Conservation (phyloP, 2,113 vertebrate genomes). For the Ellobius talpinus region DNA sequence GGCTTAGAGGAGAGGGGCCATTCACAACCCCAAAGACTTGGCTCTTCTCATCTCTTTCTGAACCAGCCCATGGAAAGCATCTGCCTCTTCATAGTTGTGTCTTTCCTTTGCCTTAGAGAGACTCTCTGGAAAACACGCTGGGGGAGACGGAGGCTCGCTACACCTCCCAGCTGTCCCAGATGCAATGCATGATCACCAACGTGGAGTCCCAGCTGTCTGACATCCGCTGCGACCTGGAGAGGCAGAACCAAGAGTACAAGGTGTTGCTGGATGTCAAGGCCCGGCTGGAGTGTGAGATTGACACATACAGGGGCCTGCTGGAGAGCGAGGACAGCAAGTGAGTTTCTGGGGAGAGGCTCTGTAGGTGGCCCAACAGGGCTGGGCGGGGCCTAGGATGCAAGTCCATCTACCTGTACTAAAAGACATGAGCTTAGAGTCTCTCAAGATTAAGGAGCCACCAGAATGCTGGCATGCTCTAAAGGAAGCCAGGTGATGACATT, state of each 20-base stretch:
- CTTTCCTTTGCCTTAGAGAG: constrained; percentile 86
- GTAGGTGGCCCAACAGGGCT: accelerated
- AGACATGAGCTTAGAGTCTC: neutral
- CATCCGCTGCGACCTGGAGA: constrained; percentile 85
- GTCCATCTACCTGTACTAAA: neutral
- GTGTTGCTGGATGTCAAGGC: constrained; percentile 81
- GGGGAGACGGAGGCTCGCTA: constrained; percentile 89
- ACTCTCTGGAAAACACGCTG: constrained; percentile 88
- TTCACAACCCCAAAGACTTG: neutral
- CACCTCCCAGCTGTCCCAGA: constrained; percentile 82
- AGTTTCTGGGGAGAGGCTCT: neutral
- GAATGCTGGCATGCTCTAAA: neutral
- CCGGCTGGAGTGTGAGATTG: constrained; percentile 81
- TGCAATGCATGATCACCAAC: constrained; percentile 86
- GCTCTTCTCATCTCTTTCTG: neutral
- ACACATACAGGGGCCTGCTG: constrained; percentile 78
- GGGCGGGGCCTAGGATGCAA: neutral
- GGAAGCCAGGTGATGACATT: neutral
- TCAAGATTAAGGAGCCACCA: neutral
- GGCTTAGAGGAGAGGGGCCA: neutral
- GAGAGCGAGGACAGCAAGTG: constrained; percentile 82
- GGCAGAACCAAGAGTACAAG: constrained; percentile 88
- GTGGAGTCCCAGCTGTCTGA: constrained; percentile 86
- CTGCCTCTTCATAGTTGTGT: neutral
- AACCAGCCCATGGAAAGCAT: neutral